Percentiles rank a stretch among this genome's conserved stretches.
phyloP scores from a whole-genome alignment of 2,888 invertebrate species.

The Cecidostiba fungosa region DNA sequence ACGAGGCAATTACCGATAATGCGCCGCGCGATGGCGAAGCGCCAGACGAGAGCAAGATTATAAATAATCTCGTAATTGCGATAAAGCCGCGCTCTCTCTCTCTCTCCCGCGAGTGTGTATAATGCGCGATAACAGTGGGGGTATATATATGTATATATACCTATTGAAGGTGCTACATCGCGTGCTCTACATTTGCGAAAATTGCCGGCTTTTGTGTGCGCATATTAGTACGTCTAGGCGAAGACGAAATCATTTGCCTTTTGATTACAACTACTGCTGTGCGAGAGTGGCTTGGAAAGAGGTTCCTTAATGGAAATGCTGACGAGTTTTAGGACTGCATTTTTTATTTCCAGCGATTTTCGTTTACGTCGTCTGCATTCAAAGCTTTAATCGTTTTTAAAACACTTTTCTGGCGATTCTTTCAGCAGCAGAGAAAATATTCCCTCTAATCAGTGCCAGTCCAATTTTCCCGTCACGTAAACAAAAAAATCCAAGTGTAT shows the following conservation, averaged over 20 bases:
- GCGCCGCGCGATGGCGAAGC: constrained; percentile 42
- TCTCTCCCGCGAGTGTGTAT: not conserved
- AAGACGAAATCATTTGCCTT: not conserved
- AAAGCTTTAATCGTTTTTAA: not conserved
- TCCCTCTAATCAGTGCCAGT: not conserved
- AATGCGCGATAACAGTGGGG: not conserved
- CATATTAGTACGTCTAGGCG: not conserved
- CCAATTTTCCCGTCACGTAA: not conserved
- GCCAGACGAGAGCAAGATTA: constrained; percentile 44
- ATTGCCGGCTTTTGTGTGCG: not conserved
- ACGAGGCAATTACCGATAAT: constrained; percentile 61
- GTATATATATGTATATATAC: not conserved
- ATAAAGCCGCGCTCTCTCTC: constrained; percentile 28
- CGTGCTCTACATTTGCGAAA: not conserved
- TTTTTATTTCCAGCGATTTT: not conserved
- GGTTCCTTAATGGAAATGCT: not conserved
- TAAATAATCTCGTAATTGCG: constrained; percentile 59
- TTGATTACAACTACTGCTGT: not conserved
- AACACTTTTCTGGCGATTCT: not conserved
- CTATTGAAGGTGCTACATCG: not conserved
- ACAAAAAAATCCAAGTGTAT: not conserved
- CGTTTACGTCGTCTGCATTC: not conserved
- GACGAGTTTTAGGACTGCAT: not conserved
- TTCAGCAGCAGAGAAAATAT: not conserved
- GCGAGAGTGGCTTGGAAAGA: not conserved